Evolutionary conservation across 2,888 invertebrate genomes (phyloP).

Genomic region (Nemotelus pantherinus): DNA sequence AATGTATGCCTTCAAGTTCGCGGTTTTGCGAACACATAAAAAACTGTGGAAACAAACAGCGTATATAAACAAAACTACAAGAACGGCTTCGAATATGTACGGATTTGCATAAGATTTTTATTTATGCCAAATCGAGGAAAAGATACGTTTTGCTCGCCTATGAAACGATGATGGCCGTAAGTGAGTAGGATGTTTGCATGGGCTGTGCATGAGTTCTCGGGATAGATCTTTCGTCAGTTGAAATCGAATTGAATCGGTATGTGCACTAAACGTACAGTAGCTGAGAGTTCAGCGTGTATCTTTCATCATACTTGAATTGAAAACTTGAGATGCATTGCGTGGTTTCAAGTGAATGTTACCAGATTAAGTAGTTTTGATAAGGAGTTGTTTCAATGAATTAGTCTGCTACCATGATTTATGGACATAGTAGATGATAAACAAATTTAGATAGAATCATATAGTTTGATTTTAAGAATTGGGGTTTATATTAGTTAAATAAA

Average conservation of each 20-base stretch:
- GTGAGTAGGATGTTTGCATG: conserved; percentile 38
- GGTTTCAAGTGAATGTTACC: conserved; percentile 7
- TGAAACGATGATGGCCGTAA: conserved; percentile 22
- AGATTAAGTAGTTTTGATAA: no score
- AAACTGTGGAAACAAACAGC: conserved; percentile 31
- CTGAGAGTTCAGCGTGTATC: conserved; percentile 9
- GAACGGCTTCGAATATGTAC: conserved; percentile 19
- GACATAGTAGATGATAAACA: no score
- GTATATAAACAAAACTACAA: conserved; percentile 34
- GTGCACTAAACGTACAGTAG: conserved; percentile 17
- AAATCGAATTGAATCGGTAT: conserved; percentile 30
- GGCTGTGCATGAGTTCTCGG: not conserved
- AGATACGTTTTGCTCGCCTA: conserved; percentile 26
- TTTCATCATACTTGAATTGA: conserved; percentile 15
- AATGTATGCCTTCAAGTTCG: conserved; percentile 40
- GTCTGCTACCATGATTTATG: no score
- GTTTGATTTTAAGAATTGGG: no score
- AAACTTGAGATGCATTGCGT: conserved; percentile 1
- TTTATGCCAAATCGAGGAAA: conserved; percentile 40
- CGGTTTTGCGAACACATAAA: conserved; percentile 23
- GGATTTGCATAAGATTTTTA: conserved; percentile 42
- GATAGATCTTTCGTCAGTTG: conserved; percentile 3
- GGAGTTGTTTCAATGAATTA: no score
- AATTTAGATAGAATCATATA: no score
- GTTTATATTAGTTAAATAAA: no score